These are phyloP conservation scores for Pseudococcus viburni DNA, from an alignment of 2,888 invertebrate genomes.

Conservation along the genomic window DNA sequence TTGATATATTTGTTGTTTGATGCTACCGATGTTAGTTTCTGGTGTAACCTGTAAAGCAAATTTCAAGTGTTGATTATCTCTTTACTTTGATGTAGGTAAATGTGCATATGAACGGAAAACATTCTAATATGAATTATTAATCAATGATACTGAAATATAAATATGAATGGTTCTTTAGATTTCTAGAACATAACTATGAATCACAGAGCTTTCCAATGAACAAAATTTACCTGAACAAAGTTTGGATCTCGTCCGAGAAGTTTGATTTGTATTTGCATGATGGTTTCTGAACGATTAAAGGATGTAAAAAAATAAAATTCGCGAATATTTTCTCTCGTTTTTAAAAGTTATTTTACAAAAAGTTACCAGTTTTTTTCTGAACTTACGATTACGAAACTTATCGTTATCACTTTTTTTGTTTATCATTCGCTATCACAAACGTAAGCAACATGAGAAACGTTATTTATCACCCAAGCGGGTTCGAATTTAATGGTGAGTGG, in stretches of 20 bases:
- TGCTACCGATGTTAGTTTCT: background rate
- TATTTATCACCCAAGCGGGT: background rate
- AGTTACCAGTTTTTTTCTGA: background rate
- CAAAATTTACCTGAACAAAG: slow-evolving; percentile 6
- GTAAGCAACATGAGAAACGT: no score
- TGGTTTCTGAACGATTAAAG: background rate
- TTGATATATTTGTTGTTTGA: slow-evolving; percentile 39
- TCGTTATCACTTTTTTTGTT: background rate
- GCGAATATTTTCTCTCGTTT: background rate
- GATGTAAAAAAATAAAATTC: background rate
- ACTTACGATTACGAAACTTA: background rate
- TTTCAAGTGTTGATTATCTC: background rate
- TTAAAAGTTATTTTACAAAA: background rate
- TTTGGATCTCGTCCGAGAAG: slow-evolving; percentile 50
- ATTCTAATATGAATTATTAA: background rate
- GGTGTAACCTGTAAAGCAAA: slow-evolving; percentile 33
- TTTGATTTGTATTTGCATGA: slow-evolving; percentile 54
- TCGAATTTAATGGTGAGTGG: no score
- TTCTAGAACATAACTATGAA: background rate
- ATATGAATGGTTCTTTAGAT: background rate
- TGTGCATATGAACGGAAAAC: background rate
- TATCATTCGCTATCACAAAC: background rate
- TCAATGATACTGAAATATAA: background rate
- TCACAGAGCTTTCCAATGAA: background rate
- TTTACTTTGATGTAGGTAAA: background rate